phyloP scores from a whole-genome alignment of 2,888 invertebrate genomes.

The Napeogenes inachia region DNA sequence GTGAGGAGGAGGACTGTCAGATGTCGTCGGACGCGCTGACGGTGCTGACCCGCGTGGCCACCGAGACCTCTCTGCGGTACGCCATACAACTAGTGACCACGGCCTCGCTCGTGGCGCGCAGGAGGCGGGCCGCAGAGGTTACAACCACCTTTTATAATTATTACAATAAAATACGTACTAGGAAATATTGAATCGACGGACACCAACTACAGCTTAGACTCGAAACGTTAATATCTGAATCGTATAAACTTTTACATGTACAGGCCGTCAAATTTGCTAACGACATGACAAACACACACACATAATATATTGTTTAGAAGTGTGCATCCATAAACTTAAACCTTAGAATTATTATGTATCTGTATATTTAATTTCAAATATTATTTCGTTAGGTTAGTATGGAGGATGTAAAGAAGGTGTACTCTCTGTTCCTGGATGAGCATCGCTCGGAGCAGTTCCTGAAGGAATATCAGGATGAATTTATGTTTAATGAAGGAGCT shows the following conservation, averaged over 20 bases:
- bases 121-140: conserved; percentile 91
- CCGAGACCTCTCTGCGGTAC: conserved; percentile 95
- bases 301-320: too few relatives aligned
- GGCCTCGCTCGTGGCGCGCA: conserved; percentile 93
- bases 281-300: too few relatives aligned
- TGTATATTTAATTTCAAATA: too few relatives aligned
- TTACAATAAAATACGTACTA: too few relatives aligned
- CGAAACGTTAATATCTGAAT: too few relatives aligned
- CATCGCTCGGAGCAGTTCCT: conserved; percentile 94
- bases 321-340: too few relatives aligned
- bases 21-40: conserved; percentile 93
- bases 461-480: conserved; percentile 96
- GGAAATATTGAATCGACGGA: too few relatives aligned
- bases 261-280: too few relatives aligned
- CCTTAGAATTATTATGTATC: too few relatives aligned
- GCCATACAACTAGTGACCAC: conserved; percentile 98
- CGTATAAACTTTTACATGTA: too few relatives aligned
- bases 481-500: conserved; percentile 88
- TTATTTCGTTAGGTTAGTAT: conserved; percentile 79
- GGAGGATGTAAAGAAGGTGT: conserved; percentile 96
- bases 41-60: conserved; percentile 94
- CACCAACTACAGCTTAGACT: too few relatives aligned
- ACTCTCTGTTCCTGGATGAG: conserved; percentile 96
- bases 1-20: conserved; percentile 98
- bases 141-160: background rate